Evolutionary conservation across 64 coral and sea anemone genomes (phyloP).

Genomic region (Dendronephthya gigantea): DNA sequence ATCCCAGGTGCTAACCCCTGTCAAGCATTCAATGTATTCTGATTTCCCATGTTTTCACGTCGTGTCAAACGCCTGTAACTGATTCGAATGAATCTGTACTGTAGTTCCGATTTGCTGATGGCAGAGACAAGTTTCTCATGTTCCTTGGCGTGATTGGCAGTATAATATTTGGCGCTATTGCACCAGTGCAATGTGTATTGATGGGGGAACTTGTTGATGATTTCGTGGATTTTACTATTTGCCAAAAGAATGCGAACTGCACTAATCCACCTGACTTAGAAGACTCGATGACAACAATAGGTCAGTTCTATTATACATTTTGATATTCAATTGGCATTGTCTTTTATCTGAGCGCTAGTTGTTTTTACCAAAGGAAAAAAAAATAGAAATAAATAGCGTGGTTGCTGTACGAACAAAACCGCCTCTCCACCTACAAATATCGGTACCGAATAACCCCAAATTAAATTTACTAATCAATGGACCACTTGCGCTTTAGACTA

Average conservation of each 20-base stretch:
- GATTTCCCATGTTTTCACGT: no score
- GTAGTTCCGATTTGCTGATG: background rate
- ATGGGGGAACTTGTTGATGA: background rate
- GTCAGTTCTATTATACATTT: background rate
- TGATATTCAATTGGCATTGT: no score
- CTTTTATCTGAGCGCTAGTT: background rate
- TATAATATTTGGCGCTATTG: background rate
- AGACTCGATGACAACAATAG: background rate
- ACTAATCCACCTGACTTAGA: background rate
- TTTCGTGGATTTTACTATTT: background rate
- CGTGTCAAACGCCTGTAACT: no score
- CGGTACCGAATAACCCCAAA: no score
- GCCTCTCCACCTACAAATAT: no score
- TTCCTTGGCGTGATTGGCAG: background rate
- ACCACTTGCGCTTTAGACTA: no score
- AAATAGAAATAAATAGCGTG: no score
- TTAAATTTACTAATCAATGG: no score
- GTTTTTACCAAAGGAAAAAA: no score
- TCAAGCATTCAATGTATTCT: no score
- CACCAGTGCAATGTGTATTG: background rate
- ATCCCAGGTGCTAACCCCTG: no score
- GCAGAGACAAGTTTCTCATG: background rate
- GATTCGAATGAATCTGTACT: background rate
- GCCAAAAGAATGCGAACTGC: background rate
- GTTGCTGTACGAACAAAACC: no score